Percentiles rank a stretch among this genome's conserved stretches.
These are phyloP conservation scores for Apteryx owenii DNA, from an alignment of 2,113 vertebrate genomes.

Conservation along the genomic window DNA sequence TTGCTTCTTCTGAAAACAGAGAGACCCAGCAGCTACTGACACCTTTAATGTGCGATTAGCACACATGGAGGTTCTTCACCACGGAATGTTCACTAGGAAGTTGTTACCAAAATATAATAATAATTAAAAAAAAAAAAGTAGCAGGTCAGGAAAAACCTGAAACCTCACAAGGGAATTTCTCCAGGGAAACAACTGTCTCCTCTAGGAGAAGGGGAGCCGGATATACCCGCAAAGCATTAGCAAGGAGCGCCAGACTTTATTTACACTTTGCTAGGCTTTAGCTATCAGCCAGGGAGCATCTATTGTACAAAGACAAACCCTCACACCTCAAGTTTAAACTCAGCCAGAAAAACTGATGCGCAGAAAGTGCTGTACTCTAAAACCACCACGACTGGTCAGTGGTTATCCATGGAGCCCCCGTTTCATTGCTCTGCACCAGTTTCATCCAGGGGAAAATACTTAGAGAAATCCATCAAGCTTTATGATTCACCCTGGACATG, in stretches of 20 bases:
- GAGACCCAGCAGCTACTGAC: neutral
- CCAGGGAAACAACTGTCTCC: neutral
- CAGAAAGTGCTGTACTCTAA: neutral
- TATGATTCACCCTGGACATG: neutral
- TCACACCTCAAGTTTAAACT: too few relatives aligned
- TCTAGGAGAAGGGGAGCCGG: neutral
- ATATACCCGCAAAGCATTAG: neutral
- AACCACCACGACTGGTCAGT: neutral
- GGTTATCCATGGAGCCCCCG: neutral
- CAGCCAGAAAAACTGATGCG: neutral
- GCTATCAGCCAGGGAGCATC: neutral
- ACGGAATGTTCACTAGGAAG: constrained; percentile 5
- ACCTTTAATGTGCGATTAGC: neutral
- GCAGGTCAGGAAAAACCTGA: neutral
- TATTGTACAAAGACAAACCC: neutral
- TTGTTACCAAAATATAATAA: neutral
- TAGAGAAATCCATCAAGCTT: neutral
- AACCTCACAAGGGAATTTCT: neutral
- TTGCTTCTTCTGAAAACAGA: neutral
- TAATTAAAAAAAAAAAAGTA: neutral
- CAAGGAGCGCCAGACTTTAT: neutral
- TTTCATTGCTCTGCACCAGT: neutral
- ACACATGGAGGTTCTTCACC: neutral
- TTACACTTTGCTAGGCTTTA: neutral
- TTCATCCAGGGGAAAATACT: neutral